Conservation (phyloP, 2,113 vertebrate species). For the Coregonus clupeaformis region DNA sequence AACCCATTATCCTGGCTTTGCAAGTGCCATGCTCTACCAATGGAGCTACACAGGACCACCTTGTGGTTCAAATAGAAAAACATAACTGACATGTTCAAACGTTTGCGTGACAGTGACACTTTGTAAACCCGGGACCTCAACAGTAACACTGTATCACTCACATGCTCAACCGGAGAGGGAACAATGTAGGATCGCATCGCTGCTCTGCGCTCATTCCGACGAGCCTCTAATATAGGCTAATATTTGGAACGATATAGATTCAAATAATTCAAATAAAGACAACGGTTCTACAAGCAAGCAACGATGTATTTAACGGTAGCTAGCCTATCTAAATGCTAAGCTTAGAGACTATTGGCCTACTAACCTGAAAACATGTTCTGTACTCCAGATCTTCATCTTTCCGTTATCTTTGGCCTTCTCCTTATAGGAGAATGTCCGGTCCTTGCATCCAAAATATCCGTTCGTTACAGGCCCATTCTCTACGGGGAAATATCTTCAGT, state of each 20-base stretch:
- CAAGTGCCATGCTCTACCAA: too few relatives aligned
- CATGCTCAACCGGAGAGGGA: too few relatives aligned
- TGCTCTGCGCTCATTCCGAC: too few relatives aligned
- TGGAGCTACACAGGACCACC: too few relatives aligned
- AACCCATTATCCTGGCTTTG: too few relatives aligned
- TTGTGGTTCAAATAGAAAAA: too few relatives aligned
- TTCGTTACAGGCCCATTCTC: constrained; percentile 35
- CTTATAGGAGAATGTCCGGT: background rate
- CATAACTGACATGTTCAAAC: too few relatives aligned
- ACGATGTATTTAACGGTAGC: background rate
- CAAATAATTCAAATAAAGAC: background rate
- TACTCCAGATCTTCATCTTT: constrained; percentile 80
- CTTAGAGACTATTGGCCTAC: background rate
- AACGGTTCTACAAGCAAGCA: background rate
- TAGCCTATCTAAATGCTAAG: background rate
- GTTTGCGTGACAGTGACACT: too few relatives aligned
- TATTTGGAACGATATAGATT: background rate
- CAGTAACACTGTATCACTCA: too few relatives aligned
- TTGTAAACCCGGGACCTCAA: too few relatives aligned
- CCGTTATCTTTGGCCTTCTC: background rate
- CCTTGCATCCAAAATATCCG: background rate
- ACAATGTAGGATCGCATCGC: too few relatives aligned
- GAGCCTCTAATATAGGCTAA: too few relatives aligned
- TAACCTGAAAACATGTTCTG: constrained; percentile 79
- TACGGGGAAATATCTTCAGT: constrained; percentile 19